Evolutionary conservation across 2,113 vertebrate genomes (phyloP).

Genomic region (Orthonyx spaldingii): DNA sequence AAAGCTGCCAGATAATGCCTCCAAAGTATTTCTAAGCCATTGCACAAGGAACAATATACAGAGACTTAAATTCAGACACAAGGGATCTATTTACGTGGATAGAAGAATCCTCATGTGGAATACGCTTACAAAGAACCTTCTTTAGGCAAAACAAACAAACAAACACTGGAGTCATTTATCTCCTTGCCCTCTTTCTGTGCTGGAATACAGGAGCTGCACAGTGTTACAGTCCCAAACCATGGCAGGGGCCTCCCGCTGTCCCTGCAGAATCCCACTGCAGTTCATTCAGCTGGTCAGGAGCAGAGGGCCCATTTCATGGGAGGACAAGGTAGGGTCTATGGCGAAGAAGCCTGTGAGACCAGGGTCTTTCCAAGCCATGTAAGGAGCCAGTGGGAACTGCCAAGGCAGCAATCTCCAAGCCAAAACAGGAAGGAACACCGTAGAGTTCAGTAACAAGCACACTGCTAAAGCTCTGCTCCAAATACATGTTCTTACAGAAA

Average conservation of each 20-base stretch:
- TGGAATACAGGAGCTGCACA: conserved; percentile 49
- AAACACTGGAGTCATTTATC: conserved; percentile 64
- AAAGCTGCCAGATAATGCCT: conserved; percentile 34
- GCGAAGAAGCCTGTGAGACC: not conserved
- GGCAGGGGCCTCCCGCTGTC: not conserved
- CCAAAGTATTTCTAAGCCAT: conserved; percentile 16
- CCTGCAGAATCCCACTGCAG: conserved; percentile 4
- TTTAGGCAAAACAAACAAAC: conserved; percentile 62
- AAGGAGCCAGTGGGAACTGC: not conserved
- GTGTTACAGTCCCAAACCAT: not conserved
- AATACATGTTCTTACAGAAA: not conserved
- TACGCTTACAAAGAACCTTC: conserved; percentile 53
- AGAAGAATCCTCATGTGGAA: conserved; percentile 42
- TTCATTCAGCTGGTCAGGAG: conserved; percentile 25
- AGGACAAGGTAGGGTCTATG: conserved; percentile 43
- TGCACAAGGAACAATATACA: conserved; percentile 47
- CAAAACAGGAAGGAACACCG: not conserved
- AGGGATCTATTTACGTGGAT: conserved; percentile 18
- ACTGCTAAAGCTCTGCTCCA: not conserved
- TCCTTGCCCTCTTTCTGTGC: conserved; percentile 10
- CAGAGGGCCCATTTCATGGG: not conserved
- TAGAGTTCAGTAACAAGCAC: not conserved
- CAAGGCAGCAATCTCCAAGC: not conserved
- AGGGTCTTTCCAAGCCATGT: not conserved
- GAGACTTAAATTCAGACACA: conserved; percentile 49